Evolutionary conservation across 2,113 vertebrate genomes (phyloP).

Genomic region (Phrynosoma platyrhinos): DNA sequence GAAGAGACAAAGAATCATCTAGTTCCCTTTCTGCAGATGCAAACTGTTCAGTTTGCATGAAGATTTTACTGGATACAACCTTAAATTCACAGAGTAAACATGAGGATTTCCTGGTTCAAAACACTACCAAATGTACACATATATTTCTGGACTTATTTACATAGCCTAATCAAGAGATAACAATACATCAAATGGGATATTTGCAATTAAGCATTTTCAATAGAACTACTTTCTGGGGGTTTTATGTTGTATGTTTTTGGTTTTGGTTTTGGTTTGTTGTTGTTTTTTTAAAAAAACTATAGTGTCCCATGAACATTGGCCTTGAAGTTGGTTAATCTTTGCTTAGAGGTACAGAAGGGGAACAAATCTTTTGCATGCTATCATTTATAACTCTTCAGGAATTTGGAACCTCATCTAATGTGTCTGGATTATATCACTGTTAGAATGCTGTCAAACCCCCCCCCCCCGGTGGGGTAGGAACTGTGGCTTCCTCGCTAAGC

Average conservation of each 20-base stretch:
- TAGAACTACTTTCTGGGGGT: neutral
- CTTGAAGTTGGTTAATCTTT: constrained; percentile 21
- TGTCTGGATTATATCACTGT: constrained; percentile 38
- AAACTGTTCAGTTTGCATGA: neutral
- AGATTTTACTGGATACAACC: neutral
- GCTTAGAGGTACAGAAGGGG: constrained; percentile 11
- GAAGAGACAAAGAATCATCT: too few relatives aligned
- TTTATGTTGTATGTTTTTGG: too few relatives aligned
- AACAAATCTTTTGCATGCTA: neutral
- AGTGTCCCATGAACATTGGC: neutral
- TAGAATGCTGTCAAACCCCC: constrained; percentile 21
- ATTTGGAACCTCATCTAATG: constrained; percentile 32
- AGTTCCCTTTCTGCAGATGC: neutral
- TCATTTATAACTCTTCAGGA: constrained; percentile 30
- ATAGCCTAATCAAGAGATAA: neutral
- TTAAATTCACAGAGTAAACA: neutral
- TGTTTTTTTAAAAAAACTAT: neutral
- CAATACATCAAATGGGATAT: neutral
- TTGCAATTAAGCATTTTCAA: neutral
- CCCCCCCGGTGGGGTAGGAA: constrained; percentile 8
- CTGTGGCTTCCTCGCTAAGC: constrained; percentile 30
- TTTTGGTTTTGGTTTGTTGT: too few relatives aligned
- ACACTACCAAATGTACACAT: neutral
- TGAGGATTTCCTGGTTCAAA: neutral
- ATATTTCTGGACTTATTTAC: neutral